phyloP scores from a whole-genome alignment of 1,140 invertebrate genomes.

The Aplysia californica region DNA sequence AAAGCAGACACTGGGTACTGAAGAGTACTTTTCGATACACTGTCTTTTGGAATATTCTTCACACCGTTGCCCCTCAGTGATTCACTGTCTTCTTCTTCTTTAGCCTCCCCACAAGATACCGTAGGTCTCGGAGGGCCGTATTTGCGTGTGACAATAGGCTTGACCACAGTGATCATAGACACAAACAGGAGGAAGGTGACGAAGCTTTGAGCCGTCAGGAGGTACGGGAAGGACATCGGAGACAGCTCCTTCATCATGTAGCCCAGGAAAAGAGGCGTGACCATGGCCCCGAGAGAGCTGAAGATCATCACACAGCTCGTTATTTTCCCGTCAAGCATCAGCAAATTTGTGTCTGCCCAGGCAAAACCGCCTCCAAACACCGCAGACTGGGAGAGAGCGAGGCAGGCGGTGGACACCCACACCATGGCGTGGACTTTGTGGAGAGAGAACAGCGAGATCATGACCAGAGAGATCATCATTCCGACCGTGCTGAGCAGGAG shows the following conservation, averaged over 20 bases:
- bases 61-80: too few species aligned
- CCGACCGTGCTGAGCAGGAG: not conserved
- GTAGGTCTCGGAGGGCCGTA: not conserved
- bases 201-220: not conserved
- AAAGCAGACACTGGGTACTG: too few species aligned
- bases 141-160: not conserved
- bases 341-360: slow-evolving; percentile 5
- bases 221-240: slow-evolving; percentile 13
- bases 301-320: slow-evolving; percentile 7
- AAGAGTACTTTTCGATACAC: too few species aligned
- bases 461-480: not conserved
- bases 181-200: not conserved
- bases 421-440: not conserved
- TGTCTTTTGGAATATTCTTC: too few species aligned
- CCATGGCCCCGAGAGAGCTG: not conserved
- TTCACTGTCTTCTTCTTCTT: too few species aligned
- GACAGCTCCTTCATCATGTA: slow-evolving; percentile 5
- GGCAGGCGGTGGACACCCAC: not conserved
- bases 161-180: not conserved
- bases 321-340: not conserved
- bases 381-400: slow-evolving; percentile 1
- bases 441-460: not conserved
- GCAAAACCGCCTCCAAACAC: slow-evolving; percentile 6
- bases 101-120: too few species aligned
- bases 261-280: not conserved